Conservation (phyloP, 2,113 vertebrate genomes). For the Chrysemys picta region DNA sequence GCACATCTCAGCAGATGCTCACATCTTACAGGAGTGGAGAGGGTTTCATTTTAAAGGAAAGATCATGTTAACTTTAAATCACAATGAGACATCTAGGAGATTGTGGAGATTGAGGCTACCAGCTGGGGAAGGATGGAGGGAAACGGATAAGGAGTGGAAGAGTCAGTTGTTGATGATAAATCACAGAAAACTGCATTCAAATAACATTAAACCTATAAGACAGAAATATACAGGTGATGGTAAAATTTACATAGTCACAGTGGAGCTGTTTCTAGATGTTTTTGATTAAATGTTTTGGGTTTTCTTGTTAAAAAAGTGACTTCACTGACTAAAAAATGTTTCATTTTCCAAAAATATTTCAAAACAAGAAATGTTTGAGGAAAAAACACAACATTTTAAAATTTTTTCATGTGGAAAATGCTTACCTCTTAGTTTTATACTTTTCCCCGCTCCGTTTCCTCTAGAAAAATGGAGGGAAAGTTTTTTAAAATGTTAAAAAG, state of each 20-base stretch:
- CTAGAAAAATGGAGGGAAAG: neutral
- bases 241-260: neutral
- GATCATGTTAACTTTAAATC: neutral
- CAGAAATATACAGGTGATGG: neutral
- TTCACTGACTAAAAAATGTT: neutral
- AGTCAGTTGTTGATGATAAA: neutral
- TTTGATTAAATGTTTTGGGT: neutral
- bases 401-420: neutral
- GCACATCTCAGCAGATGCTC: neutral
- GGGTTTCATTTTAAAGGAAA: neutral
- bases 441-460: neutral
- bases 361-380: neutral
- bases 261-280: neutral
- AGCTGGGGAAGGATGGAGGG: neutral
- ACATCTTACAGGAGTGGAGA: neutral
- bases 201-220: neutral
- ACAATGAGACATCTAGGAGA: neutral
- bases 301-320: neutral
- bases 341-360: neutral
- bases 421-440: neutral
- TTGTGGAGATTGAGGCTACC: neutral
- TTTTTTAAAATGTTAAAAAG: neutral
- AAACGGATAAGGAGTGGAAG: neutral
- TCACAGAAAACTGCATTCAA: neutral
- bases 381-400: neutral